Percentiles rank a stretch among this genome's conserved stretches.
phyloP scores from a whole-genome alignment of 2,888 invertebrate genomes.

The Drosophila quinaria region DNA sequence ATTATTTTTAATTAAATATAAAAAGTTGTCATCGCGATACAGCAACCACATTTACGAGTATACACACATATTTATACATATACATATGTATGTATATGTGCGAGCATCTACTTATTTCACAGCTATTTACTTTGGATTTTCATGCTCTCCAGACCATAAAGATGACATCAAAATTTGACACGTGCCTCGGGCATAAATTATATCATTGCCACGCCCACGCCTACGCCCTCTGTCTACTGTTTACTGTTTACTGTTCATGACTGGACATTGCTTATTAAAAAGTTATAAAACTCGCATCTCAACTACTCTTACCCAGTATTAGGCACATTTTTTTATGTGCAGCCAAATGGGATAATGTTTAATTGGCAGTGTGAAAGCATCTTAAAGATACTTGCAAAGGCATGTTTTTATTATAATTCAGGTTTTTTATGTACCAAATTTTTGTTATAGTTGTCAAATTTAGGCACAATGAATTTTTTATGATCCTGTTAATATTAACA shows the following conservation, averaged over 20 bases:
- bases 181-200: conserved; percentile 56
- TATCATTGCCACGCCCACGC: conserved; percentile 53
- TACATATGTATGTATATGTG: not conserved
- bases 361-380: conserved; percentile 2
- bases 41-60: conserved; percentile 40
- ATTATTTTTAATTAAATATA: conserved; percentile 80
- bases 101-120: conserved; percentile 28
- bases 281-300: conserved; percentile 60
- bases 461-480: not conserved
- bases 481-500: not conserved
- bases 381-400: not conserved
- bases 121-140: conserved; percentile 57
- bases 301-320: conserved; percentile 1
- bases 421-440: not conserved
- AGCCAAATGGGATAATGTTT: conserved; percentile 21
- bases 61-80: too few species aligned
- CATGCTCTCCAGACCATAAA: conserved; percentile 45
- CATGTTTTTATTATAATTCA: not conserved
- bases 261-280: conserved; percentile 70
- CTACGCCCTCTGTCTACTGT: not conserved
- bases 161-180: conserved; percentile 61
- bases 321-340: conserved; percentile 21
- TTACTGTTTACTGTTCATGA: conserved; percentile 9
- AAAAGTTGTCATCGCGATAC: conserved; percentile 65
- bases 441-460: too few species aligned